Evolutionary conservation across 1,140 invertebrate species (phyloP).

Genomic region (Drosophila nasuta): DNA sequence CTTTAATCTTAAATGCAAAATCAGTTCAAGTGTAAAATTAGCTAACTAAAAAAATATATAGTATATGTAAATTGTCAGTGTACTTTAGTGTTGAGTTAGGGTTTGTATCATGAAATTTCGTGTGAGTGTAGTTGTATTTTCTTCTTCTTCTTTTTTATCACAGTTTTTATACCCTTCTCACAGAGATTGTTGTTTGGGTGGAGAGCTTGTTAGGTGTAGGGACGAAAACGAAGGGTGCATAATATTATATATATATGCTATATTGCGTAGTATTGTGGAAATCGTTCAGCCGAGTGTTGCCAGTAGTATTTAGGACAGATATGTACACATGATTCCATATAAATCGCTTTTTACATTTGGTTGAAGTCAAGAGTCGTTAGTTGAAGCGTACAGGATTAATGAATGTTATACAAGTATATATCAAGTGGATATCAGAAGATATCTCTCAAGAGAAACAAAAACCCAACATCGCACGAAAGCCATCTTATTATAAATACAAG

Average conservation of each 20-base stretch:
- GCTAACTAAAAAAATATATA: conserved; percentile 6
- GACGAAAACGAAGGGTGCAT: neutral
- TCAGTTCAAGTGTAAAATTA: neutral
- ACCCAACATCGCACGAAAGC: conserved; percentile 27
- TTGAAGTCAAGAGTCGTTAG: conserved; percentile 12
- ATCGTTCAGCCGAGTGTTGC: conserved; percentile 12
- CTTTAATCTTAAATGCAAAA: neutral
- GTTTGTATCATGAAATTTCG: conserved; percentile 17
- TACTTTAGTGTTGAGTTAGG: neutral
- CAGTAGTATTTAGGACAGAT: conserved; percentile 24
- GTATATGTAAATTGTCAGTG: neutral
- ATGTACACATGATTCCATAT: neutral
- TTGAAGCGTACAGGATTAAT: conserved; percentile 23
- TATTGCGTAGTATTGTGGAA: neutral
- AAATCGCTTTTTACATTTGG: no score
- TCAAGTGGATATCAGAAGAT: conserved; percentile 38
- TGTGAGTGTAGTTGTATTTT: no score
- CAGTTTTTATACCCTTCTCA: conserved; percentile 80
- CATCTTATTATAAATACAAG: conserved; percentile 10
- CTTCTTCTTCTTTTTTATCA: conserved; percentile 43
- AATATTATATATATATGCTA: conserved; percentile 1
- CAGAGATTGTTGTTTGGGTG: conserved; percentile 20
- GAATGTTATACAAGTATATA: conserved; percentile 17
- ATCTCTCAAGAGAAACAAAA: conserved; percentile 8
- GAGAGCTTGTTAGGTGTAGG: neutral